Base-by-base conservation (phyloP, 2,888 invertebrate species). In the Rugalucina vietnamica region DNA sequence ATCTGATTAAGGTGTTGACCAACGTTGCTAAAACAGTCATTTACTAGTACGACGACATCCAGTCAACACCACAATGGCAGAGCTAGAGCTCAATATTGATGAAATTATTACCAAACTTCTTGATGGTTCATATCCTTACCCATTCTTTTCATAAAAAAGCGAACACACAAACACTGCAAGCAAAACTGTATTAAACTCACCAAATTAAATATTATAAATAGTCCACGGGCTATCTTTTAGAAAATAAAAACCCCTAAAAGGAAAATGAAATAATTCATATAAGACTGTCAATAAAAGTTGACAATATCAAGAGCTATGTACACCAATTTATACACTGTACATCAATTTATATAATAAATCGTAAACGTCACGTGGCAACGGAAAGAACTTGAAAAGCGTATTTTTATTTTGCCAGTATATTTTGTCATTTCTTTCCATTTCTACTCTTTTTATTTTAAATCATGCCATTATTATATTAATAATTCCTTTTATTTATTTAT, bases 61-160 rank as follows among this genome's bases (percentile, higher is more conserved):
- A n/a, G n/a, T n/a, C n/a, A n/a, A n/a, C n/a, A n/a, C n/a, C n/a
- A 65, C 65, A 34, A 65, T 65, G 65, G 65, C 65, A 32, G 65
- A 65, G 70, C 74, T 70, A 29, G 80, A 80, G 27, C 75, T 80
- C 32, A 34, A 80, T 39, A 80, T 80, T 0, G 80, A 80, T 71
- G 75, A 39, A 70, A 80, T 80, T n/a, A 80, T 80, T 34, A 27
- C 36, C 29, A 75, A 71, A 29, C 80, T 80, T 57, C 57, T 80
- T 5, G 54, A 71, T n/a, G 80, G 80, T 80, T 71, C 14, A n/a
- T 76, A 57, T 75, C 69, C 74, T 10, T 12, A 69, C 57, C 39
- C 37, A 50, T 18, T 71, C 50, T 70, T 78, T n/a, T n/a, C n/a
- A n/a, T n/a, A n/a, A n/a, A n/a, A 3, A 37, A 70, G 8, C 18